Evolutionary conservation across 1,140 invertebrate species (phyloP).

Genomic region (Drosophila tropicalis): DNA sequence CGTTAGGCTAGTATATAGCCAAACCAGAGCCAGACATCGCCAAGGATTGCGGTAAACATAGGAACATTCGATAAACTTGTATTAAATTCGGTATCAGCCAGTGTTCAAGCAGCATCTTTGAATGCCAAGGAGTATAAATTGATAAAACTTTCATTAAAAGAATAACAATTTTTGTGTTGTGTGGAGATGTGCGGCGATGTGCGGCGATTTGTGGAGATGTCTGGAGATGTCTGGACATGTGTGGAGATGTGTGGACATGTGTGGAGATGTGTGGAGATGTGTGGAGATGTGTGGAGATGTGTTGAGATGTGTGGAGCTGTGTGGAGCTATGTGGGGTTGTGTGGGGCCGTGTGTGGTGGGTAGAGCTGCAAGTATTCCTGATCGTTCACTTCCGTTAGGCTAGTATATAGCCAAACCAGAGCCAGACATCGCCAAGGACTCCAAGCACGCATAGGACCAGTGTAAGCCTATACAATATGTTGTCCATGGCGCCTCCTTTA

Average conservation of each 20-base stretch:
- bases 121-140: not conserved
- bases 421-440: constrained; percentile 48
- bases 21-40: constrained; percentile 40
- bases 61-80: constrained; percentile 19
- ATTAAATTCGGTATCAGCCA: not conserved
- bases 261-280: too few species aligned
- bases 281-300: too few species aligned
- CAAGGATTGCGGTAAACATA: constrained; percentile 15
- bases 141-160: not conserved
- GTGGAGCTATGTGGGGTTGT: not conserved
- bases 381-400: not conserved
- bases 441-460: constrained; percentile 82
- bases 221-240: too few species aligned
- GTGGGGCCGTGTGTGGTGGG: not conserved
- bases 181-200: not conserved
- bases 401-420: constrained; percentile 56
- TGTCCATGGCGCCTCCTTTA: constrained; percentile 86
- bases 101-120: not conserved
- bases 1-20: constrained; percentile 50
- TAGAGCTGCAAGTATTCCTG: not conserved
- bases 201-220: too few species aligned
- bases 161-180: not conserved
- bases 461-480: constrained; percentile 84
- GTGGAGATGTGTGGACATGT: not conserved
- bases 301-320: too few species aligned